These are phyloP conservation scores for Sinella curviseta DNA, from an alignment of 1,140 invertebrate species.

Conservation along the genomic window DNA sequence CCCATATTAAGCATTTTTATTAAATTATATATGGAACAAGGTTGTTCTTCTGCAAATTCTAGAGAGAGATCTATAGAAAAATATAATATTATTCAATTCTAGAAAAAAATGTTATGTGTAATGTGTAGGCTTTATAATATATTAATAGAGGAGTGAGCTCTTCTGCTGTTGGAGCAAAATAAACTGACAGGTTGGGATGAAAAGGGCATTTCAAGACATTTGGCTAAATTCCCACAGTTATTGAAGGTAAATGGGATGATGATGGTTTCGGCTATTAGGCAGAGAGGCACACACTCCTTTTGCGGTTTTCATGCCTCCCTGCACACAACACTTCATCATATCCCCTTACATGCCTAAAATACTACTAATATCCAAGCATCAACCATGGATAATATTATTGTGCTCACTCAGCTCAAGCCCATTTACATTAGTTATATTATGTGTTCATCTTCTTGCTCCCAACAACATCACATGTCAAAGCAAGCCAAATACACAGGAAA, in stretches of 20 bases:
- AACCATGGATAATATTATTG: no score
- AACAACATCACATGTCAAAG: no score
- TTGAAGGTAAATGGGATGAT: slow-evolving; percentile 49
- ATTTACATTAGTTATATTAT: no score
- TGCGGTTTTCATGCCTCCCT: slow-evolving; percentile 27
- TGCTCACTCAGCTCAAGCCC: no score
- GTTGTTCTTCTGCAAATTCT: neutral
- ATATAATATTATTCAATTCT: no score
- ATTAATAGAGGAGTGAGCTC: neutral
- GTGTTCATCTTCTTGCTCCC: no score
- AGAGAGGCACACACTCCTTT: slow-evolving; percentile 24
- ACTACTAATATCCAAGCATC: no score
- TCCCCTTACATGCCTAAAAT: no score
- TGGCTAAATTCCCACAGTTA: slow-evolving; percentile 48
- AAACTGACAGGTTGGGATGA: slow-evolving; percentile 25
- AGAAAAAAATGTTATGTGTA: no score
- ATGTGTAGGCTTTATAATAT: neutral
- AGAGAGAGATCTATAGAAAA: no score
- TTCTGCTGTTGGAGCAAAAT: neutral
- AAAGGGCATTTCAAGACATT: slow-evolving; percentile 44
- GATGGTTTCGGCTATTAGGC: slow-evolving; percentile 46
- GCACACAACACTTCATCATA: neutral
- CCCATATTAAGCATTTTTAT: neutral
- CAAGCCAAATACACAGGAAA: no score
- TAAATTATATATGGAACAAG: neutral